These are phyloP conservation scores for Chrysemys picta DNA, from an alignment of 2,113 vertebrate species.

Conservation along the genomic window DNA sequence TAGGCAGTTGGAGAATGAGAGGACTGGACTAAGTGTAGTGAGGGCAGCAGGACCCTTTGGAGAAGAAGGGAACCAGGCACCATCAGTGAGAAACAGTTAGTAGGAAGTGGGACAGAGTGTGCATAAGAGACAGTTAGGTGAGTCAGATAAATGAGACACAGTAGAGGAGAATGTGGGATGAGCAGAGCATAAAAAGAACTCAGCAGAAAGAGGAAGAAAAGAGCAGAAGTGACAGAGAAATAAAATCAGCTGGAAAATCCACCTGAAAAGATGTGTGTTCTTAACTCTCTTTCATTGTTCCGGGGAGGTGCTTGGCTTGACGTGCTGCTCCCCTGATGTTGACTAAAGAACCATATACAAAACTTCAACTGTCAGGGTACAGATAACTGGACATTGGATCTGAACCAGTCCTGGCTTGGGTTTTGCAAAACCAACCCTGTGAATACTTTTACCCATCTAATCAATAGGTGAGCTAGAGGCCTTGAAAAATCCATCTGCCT, in stretches of 20 bases:
- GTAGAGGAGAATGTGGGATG: accelerated
- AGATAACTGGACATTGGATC: not conserved
- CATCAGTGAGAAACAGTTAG: not conserved
- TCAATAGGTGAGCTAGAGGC: accelerated
- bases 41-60: not conserved
- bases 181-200: not conserved
- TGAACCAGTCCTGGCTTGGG: not conserved
- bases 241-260: not conserved
- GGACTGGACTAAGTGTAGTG: not conserved
- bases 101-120: not conserved
- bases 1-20: not conserved
- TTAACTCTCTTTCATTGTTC: not conserved
- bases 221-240: not conserved
- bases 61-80: not conserved
- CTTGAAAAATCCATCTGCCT: not conserved
- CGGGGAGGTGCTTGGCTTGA: not conserved
- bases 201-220: not conserved
- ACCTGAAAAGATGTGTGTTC: not conserved
- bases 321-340: not conserved
- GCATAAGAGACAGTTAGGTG: not conserved
- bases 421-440: accelerated
- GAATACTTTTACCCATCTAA: not conserved
- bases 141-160: not conserved
- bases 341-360: not conserved
- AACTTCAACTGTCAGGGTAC: not conserved